phyloP scores from a whole-genome alignment of 1,140 invertebrate genomes.

The Platyura marginata region DNA sequence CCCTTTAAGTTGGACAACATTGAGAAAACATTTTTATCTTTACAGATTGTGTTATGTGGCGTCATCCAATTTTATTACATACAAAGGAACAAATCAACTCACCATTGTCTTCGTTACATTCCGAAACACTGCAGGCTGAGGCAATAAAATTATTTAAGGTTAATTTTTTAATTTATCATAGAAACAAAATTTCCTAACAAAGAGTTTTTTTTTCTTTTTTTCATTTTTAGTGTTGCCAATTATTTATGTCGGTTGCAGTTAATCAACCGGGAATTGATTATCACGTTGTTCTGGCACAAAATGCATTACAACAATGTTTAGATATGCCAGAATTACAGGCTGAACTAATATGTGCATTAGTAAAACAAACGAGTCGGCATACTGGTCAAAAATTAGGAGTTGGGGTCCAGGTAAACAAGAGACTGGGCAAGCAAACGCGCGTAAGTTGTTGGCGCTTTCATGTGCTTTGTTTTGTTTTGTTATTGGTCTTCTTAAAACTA shows the following conservation, averaged over 20 bases:
- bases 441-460: constrained; percentile 14
- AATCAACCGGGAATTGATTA: constrained; percentile 92
- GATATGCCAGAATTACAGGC: constrained; percentile 76
- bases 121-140: constrained; percentile 67
- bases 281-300: constrained; percentile 87
- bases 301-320: constrained; percentile 77
- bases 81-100: constrained; percentile 73
- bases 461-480: constrained; percentile 1
- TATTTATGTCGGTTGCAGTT: constrained; percentile 85
- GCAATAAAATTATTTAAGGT: constrained; percentile 91
- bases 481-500: background rate
- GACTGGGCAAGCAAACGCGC: constrained; percentile 27
- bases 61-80: constrained; percentile 80
- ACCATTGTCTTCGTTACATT: constrained; percentile 70
- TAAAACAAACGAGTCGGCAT: constrained; percentile 83
- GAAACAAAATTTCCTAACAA: background rate
- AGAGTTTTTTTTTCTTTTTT: constrained; percentile 3
- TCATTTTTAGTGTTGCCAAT: constrained; percentile 59
- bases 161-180: constrained; percentile 7
- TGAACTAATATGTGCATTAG: constrained; percentile 77
- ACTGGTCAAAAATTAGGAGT: constrained; percentile 52
- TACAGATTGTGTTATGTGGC: constrained; percentile 77
- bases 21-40: constrained; percentile 7
- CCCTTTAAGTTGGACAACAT: too few species aligned
- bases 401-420: constrained; percentile 73